These are phyloP conservation scores for Ceratosolen solmsi DNA, from an alignment of 1,140 invertebrate species.

Conservation along the genomic window DNA sequence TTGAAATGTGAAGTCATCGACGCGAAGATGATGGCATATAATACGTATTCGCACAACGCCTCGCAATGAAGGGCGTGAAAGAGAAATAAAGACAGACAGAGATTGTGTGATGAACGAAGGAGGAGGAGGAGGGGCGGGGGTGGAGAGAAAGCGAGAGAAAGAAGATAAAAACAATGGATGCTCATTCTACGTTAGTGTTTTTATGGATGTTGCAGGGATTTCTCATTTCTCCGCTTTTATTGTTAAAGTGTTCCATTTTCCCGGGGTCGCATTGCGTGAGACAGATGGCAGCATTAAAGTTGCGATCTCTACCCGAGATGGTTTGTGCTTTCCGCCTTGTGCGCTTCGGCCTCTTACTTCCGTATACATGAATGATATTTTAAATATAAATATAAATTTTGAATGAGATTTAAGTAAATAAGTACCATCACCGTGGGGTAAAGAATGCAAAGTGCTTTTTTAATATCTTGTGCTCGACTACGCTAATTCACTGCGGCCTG, in stretches of 20 bases:
- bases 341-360: background rate
- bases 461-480: no score
- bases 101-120: no score
- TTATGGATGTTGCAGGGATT: conserved; percentile 22
- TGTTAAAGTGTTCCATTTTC: conserved; percentile 38
- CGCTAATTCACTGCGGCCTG: no score
- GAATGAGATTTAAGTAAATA: background rate
- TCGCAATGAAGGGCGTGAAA: no score
- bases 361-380: background rate
- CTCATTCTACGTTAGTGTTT: conserved; percentile 3
- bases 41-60: background rate
- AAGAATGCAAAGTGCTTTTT: no score
- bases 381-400: conserved; percentile 29
- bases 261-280: conserved; percentile 5
- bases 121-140: no score
- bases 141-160: background rate
- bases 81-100: no score
- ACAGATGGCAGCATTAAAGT: conserved; percentile 38
- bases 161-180: conserved; percentile 24
- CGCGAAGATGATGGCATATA: conserved; percentile 9
- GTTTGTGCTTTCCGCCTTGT: background rate
- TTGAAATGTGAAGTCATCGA: conserved; percentile 9
- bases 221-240: conserved; percentile 35
- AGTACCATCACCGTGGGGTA: background rate
- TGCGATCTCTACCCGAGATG: background rate